Conservation (phyloP, 2,113 vertebrate species). For the Psittacula cyanocephala region DNA sequence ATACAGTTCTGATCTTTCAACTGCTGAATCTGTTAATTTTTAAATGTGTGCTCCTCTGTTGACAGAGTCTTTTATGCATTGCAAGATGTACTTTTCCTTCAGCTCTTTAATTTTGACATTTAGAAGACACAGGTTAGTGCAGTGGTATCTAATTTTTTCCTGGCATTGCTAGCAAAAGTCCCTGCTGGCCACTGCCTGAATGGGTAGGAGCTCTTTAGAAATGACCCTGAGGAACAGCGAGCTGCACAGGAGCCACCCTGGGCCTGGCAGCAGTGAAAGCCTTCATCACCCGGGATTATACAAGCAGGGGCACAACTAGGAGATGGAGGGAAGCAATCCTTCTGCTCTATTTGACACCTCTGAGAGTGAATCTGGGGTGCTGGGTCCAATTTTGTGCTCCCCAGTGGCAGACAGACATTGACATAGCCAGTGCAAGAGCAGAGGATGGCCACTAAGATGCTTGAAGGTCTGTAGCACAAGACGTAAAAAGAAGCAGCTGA, state of each 20-base stretch:
- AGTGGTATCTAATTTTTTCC: background rate
- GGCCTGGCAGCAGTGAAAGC: background rate
- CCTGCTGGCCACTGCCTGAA: fast-evolving
- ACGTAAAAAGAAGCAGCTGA: background rate
- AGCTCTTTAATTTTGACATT: background rate
- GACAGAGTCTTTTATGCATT: background rate
- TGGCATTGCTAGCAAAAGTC: background rate
- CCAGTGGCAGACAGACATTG: background rate
- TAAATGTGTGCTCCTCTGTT: background rate
- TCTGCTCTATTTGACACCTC: background rate
- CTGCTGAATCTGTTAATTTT: background rate
- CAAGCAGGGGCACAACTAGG: background rate
- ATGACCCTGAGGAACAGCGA: fast-evolving
- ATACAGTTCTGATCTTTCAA: too few relatives aligned
- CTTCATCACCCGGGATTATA: background rate
- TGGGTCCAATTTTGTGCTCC: background rate
- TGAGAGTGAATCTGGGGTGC: background rate
- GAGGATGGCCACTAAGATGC: background rate
- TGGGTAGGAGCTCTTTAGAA: background rate
- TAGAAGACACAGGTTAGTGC: background rate
- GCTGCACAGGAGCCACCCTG: background rate
- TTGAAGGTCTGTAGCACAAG: background rate
- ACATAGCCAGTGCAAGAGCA: background rate
- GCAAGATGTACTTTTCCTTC: background rate
- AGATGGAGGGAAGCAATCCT: background rate